Percentiles rank a stretch among this genome's conserved stretches.
These are phyloP conservation scores for Notamacropus eugenii DNA, from an alignment of 2,797 vertebrate genomes.

Conservation along the genomic window DNA sequence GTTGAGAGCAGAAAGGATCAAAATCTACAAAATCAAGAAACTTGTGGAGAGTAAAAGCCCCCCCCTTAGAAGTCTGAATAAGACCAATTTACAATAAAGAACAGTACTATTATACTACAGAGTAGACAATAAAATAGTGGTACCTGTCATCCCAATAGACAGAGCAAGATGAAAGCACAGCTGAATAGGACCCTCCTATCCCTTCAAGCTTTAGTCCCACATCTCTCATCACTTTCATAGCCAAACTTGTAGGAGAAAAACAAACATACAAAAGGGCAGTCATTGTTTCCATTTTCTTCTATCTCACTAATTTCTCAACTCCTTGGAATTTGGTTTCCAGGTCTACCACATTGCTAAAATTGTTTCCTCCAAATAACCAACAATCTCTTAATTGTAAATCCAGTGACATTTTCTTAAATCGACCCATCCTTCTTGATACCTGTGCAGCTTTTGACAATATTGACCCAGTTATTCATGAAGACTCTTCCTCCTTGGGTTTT, in stretches of 20 bases:
- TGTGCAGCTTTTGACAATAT: not conserved
- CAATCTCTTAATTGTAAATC: not conserved
- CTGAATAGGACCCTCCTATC: not conserved
- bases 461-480: not conserved
- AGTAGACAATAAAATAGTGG: not conserved
- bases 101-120: not conserved
- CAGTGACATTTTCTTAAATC: not conserved
- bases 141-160: not conserved
- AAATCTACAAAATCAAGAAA: not conserved
- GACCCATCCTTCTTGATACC: not conserved
- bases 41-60: not conserved
- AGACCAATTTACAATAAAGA: constrained; percentile 1
- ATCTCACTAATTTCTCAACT: not conserved
- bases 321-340: not conserved
- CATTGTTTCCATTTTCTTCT: not conserved
- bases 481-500: not conserved
- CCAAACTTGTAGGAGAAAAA: not conserved
- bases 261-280: not conserved
- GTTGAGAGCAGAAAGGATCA: not conserved
- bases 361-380: not conserved
- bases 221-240: not conserved
- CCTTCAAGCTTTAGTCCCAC: not conserved
- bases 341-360: not conserved
- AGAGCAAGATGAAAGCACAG: not conserved
- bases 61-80: not conserved